Evolutionary conservation across 2,888 invertebrate species (phyloP), one percentile per base, ranked within the genome.

Genomic region (Lasioglossum villosulum): DNA sequence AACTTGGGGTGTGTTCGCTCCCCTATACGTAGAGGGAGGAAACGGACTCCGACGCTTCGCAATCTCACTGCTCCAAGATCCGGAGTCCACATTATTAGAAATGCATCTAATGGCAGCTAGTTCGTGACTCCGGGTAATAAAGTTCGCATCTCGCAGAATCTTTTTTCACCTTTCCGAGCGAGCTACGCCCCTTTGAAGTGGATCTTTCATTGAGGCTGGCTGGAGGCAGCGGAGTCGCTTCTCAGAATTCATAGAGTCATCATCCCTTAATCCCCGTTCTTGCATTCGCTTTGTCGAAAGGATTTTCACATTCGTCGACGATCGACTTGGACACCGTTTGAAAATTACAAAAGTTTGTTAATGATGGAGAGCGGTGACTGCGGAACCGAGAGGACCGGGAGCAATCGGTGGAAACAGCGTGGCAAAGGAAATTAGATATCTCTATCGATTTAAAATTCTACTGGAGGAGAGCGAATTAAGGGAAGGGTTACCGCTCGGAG

Each of bases 361-460:
- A 66, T 23, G 45, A 72, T 2, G 23, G 6, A 16, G 12, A 12
- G 66, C 30, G 14, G 37, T 6, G 63, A 2, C 23, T 45, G 12
- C 10, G 6, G 34, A 45, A 34, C 19, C 70, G 39, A 42, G 68
- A 68, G 23, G 37, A 37, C 39, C 34, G 4, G 14, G 30, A 42
- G 42, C 14, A 37, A 42, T 14, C 68, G 75, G 68, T 34, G 68
- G 19, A 30, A 75, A 52, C 52, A 23, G 19, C 48, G 27, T 14
- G 66, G 27, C 27, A 72, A 72, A 72, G 72, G 72, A 30, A 30
- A 56, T 68, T 34, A 16, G 68, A 75, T 23, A 52, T 63, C n/a
- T 48, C 68, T 70, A 56, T 75, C 75, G 75, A 56, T 56, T 75
- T 68, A 80, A 70, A 75, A 45, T 80, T 76, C 70, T 34, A 3